Conservation (phyloP, 2,113 vertebrate species). For the Takifugu flavidus region DNA sequence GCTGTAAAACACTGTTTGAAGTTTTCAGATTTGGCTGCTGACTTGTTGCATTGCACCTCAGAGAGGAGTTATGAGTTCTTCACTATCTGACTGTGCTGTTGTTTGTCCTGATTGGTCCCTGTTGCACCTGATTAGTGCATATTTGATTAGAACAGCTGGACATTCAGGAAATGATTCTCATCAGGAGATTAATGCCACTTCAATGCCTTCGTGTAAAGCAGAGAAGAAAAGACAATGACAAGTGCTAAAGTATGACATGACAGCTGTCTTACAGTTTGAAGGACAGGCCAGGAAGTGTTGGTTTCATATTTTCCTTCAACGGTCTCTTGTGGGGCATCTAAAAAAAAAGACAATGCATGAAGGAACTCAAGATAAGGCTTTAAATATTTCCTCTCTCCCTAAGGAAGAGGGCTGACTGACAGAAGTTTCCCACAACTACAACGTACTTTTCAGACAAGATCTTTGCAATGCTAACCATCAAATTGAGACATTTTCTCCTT, state of each 20-base stretch:
- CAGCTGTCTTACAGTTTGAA: background rate
- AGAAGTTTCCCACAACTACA: slow-evolving; percentile 8
- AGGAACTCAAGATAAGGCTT: slow-evolving; percentile 44
- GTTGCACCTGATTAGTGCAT: background rate
- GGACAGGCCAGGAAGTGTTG: slow-evolving; percentile 12
- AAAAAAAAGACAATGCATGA: slow-evolving; percentile 18
- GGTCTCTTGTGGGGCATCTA: slow-evolving; percentile 23
- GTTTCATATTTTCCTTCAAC: slow-evolving; percentile 18
- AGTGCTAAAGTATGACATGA: background rate
- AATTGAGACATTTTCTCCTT: slow-evolving; percentile 55
- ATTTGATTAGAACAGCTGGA: slow-evolving; percentile 6
- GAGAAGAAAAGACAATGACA: slow-evolving; percentile 1
- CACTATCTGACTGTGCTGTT: slow-evolving; percentile 1
- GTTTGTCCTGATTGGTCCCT: slow-evolving; percentile 13
- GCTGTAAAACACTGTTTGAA: background rate
- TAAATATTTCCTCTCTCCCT: slow-evolving; percentile 47
- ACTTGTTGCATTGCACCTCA: background rate
- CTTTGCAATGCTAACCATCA: slow-evolving; percentile 33
- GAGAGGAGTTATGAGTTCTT: background rate
- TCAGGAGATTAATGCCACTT: background rate
- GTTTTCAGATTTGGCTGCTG: background rate
- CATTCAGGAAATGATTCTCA: slow-evolving; percentile 4
- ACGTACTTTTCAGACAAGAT: slow-evolving; percentile 16
- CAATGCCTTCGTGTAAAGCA: slow-evolving; percentile 2
- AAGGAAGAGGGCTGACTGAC: slow-evolving; percentile 49